phyloP scores from a whole-genome alignment of 1,140 invertebrate genomes.

The Anastrepha ludens region DNA sequence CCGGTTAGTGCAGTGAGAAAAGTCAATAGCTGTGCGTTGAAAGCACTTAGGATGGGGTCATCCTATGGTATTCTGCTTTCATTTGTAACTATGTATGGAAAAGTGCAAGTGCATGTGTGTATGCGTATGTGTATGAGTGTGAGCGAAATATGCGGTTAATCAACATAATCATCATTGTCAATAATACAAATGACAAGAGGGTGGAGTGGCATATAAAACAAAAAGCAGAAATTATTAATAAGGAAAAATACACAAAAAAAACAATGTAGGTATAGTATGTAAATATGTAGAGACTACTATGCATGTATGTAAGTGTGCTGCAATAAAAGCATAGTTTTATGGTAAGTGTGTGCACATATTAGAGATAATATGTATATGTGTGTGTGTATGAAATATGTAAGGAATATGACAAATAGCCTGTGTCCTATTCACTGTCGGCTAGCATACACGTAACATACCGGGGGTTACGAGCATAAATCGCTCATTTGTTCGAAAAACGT shows the following conservation, averaged over 20 bases:
- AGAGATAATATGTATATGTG: too few species aligned
- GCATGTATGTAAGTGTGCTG: background rate
- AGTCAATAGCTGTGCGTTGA: constrained; percentile 24
- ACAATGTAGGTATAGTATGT: background rate
- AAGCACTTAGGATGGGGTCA: constrained; percentile 19
- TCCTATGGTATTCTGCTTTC: background rate
- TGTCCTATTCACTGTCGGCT: background rate
- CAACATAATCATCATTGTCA: constrained; percentile 49
- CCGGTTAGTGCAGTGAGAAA: constrained; percentile 5
- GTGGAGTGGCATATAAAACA: background rate
- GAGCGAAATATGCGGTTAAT: constrained; percentile 44
- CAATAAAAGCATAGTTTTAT: background rate
- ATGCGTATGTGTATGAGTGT: background rate
- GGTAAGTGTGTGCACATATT: background rate
- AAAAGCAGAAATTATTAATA: background rate
- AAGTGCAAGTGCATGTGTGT: background rate
- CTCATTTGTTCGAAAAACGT: background rate
- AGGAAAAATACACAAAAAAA: background rate
- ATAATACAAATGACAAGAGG: constrained; percentile 42
- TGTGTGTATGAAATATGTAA: background rate
- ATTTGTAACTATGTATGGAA: background rate
- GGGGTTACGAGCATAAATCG: too few species aligned
- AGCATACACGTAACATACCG: too few species aligned
- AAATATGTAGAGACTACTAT: background rate
- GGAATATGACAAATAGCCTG: background rate